A percentile compares a stretch with the other conserved stretches of the same genome.
phyloP scores from a whole-genome alignment of 2,888 invertebrate species.

The Hesperia comma region DNA sequence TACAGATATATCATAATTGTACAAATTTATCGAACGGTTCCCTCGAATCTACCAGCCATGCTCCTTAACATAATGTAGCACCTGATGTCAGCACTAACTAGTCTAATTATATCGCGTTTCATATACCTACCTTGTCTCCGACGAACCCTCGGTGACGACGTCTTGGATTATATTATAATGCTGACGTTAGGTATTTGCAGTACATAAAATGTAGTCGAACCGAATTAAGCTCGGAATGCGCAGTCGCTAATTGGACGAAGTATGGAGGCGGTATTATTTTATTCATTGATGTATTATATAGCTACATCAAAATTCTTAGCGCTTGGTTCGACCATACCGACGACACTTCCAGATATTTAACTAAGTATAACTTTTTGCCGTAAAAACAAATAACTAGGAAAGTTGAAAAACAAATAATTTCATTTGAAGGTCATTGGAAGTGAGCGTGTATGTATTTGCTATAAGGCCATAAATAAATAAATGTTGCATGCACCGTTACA shows the following conservation, averaged over 20 bases:
- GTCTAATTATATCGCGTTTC: slow-evolving; percentile 11
- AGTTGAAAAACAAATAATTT: neutral
- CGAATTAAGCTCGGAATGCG: neutral
- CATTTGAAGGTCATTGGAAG: neutral
- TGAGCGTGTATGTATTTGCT: neutral
- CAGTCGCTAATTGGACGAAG: neutral
- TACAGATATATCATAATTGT: no score
- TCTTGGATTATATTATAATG: neutral
- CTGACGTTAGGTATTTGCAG: slow-evolving; percentile 18
- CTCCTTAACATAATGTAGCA: slow-evolving; percentile 9
- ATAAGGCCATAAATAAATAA: neutral
- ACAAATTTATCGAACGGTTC: neutral
- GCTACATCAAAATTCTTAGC: neutral
- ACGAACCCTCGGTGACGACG: slow-evolving; percentile 10
- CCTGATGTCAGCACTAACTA: slow-evolving; percentile 21
- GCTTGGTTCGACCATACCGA: neutral
- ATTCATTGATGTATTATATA: neutral
- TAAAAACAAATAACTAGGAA: neutral
- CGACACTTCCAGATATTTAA: neutral
- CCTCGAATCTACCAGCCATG: slow-evolving; percentile 32
- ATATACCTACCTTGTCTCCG: slow-evolving; percentile 17
- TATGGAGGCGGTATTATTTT: neutral
- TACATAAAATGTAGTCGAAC: slow-evolving; percentile 1
- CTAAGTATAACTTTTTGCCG: neutral
- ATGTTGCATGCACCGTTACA: neutral